These are phyloP conservation scores for Oreortyx pictus DNA, from an alignment of 2,797 vertebrate species.

Conservation along the genomic window DNA sequence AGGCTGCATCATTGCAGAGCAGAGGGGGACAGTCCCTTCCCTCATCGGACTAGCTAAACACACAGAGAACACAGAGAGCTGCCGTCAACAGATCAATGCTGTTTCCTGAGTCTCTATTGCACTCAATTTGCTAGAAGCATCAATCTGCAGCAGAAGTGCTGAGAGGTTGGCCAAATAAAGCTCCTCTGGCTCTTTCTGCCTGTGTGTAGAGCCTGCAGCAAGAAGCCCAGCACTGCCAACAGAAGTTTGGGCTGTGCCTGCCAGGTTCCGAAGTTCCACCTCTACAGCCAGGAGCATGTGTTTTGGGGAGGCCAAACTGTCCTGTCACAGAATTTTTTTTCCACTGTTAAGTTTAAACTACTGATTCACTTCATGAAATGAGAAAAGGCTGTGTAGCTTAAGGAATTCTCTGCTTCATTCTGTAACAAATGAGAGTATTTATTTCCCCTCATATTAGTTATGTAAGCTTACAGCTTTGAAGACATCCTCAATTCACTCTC, in stretches of 20 bases:
- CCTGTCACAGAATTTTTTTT: background rate
- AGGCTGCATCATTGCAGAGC: background rate
- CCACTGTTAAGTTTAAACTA: background rate
- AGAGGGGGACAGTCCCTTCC: background rate
- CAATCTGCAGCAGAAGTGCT: background rate
- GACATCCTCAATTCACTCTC: background rate
- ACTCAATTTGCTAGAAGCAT: background rate
- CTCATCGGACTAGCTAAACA: background rate
- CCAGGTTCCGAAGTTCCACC: background rate
- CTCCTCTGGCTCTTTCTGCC: background rate
- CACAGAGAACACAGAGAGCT: background rate
- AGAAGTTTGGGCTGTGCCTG: background rate
- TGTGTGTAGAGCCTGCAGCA: accelerated
- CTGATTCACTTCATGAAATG: background rate
- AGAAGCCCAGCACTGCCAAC: background rate
- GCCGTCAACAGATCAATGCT: background rate
- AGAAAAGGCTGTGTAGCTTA: background rate
- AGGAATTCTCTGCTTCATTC: background rate
- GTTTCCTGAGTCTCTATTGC: background rate
- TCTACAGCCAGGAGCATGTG: background rate
- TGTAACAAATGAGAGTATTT: background rate
- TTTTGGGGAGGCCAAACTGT: background rate
- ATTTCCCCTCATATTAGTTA: background rate
- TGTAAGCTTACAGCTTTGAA: background rate
- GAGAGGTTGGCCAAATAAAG: background rate